phyloP scores from a whole-genome alignment of 2,888 invertebrate species.

The Diaphora mendica region DNA sequence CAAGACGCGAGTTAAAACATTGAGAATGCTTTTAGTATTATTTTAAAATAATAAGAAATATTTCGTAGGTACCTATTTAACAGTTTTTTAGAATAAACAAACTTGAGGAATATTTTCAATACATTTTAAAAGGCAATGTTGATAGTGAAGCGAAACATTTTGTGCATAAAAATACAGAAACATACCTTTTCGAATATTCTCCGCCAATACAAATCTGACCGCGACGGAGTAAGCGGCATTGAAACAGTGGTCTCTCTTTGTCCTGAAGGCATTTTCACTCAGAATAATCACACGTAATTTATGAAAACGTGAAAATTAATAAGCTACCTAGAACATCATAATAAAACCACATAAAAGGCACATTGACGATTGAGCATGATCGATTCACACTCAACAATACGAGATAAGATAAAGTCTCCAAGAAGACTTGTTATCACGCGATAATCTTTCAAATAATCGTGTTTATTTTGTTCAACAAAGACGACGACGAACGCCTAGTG shows the following conservation, averaged over 20 bases:
- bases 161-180: constrained; percentile 11
- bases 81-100: background rate
- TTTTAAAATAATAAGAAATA: background rate
- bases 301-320: constrained; percentile 50
- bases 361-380: constrained; percentile 61
- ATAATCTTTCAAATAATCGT: constrained; percentile 52
- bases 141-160: background rate
- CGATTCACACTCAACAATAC: constrained; percentile 56
- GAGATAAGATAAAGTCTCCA: constrained; percentile 68
- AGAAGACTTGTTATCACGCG: constrained; percentile 48
- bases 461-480: constrained; percentile 43
- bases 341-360: constrained; percentile 44
- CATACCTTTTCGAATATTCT: constrained; percentile 83
- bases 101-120: background rate
- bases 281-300: constrained; percentile 40
- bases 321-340: constrained; percentile 58
- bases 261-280: constrained; percentile 73
- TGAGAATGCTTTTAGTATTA: background rate
- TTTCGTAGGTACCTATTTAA: background rate
- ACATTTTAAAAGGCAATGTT: background rate
- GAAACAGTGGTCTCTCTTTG: constrained; percentile 75
- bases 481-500: constrained; percentile 42
- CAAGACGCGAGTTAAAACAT: background rate
- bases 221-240: constrained; percentile 77
- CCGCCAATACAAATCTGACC: constrained; percentile 83